Percentiles rank a stretch among this genome's conserved stretches.
phyloP scores from a whole-genome alignment of 2,888 invertebrate genomes.

The Hecatera dysodea region DNA sequence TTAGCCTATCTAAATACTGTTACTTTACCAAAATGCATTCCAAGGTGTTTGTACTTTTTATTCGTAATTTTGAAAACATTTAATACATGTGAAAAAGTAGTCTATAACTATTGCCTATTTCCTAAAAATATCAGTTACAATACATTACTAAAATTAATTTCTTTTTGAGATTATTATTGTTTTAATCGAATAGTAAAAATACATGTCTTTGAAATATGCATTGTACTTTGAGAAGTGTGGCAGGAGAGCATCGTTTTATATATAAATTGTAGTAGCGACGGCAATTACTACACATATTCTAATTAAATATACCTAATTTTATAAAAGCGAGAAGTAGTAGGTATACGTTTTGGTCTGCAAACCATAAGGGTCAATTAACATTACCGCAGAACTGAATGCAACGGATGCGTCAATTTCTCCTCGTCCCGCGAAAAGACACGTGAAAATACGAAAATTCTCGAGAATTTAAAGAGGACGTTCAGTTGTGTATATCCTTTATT shows the following conservation, averaged over 20 bases:
- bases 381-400: no score
- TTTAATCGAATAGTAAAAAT: slow-evolving; percentile 45
- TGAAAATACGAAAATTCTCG: no score
- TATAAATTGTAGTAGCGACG: slow-evolving; percentile 15
- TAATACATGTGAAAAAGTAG: slow-evolving; percentile 5
- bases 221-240: slow-evolving; percentile 54
- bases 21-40: slow-evolving; percentile 41
- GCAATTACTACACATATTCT: not conserved
- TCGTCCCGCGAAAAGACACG: no score
- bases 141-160: slow-evolving; percentile 21
- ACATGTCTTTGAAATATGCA: slow-evolving; percentile 28
- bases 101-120: slow-evolving; percentile 22
- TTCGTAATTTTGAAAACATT: slow-evolving; percentile 27
- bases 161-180: slow-evolving; percentile 44
- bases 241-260: slow-evolving; percentile 46
- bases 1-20: slow-evolving; percentile 47
- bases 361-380: no score
- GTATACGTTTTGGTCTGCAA: not conserved
- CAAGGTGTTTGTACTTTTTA: slow-evolving; percentile 60
- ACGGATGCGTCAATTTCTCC: no score
- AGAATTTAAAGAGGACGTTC: no score
- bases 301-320: slow-evolving; percentile 6
- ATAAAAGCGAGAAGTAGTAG: not conserved
- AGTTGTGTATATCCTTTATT: no score
- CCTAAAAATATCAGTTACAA: slow-evolving; percentile 18